These are phyloP conservation scores for Dastarcus helophoroides DNA, from an alignment of 2,888 invertebrate species.

Conservation along the genomic window DNA sequence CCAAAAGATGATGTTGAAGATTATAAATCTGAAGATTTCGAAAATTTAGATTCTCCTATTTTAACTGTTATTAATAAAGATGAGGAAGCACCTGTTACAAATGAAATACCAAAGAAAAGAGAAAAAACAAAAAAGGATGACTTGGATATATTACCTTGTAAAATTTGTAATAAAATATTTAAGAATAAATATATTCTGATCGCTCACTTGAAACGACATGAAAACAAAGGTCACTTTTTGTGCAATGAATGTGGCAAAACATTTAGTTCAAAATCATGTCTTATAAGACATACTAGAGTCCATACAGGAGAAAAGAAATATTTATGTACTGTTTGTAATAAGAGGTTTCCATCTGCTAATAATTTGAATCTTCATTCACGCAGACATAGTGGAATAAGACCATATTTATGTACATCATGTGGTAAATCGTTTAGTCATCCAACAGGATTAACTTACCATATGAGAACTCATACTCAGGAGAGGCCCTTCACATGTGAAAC, in stretches of 20 bases:
- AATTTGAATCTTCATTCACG: slow-evolving; percentile 24
- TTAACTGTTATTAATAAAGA: not conserved
- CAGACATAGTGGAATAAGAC: slow-evolving; percentile 23
- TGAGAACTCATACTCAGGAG: slow-evolving; percentile 27
- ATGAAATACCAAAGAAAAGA: slow-evolving; percentile 6
- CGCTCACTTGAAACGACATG: slow-evolving; percentile 22
- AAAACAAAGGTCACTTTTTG: slow-evolving; percentile 25
- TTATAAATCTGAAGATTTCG: slow-evolving; percentile 2
- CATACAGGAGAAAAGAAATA: slow-evolving; percentile 26
- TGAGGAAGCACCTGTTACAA: slow-evolving; percentile 8
- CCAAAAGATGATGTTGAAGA: too few relatives aligned
- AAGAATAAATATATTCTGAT: slow-evolving; percentile 25
- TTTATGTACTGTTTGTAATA: slow-evolving; percentile 21
- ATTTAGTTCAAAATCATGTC: slow-evolving; percentile 23
- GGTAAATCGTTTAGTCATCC: slow-evolving; percentile 25
- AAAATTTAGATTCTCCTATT: not conserved
- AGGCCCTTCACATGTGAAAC: slow-evolving; percentile 26
- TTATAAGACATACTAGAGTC: slow-evolving; percentile 22
- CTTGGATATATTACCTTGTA: slow-evolving; percentile 17
- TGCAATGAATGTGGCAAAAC: slow-evolving; percentile 24
- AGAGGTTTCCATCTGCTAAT: slow-evolving; percentile 22
- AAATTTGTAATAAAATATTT: slow-evolving; percentile 24
- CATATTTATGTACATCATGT: slow-evolving; percentile 25
- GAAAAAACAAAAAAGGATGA: slow-evolving; percentile 7
- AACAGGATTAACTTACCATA: slow-evolving; percentile 25